Evolutionary conservation across 2,113 vertebrate genomes (phyloP), one percentile per base, ranked within the genome.

Genomic region (Lampris megalopsis): DNA sequence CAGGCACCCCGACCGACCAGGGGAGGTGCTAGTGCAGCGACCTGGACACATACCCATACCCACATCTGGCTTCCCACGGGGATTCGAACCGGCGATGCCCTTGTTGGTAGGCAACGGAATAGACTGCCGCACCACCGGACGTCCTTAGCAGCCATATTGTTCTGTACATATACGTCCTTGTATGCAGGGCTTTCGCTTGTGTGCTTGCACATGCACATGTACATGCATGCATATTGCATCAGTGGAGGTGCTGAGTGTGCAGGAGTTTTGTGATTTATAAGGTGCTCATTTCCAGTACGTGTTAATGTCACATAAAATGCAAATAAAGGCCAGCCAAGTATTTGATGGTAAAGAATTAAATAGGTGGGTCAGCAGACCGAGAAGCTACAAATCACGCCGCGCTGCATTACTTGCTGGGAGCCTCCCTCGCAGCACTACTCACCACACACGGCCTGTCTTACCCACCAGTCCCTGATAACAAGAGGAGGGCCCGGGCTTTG

Each of bases 221-320:
- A 52, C 56, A 60, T 43, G 43, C 73, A 24, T 38, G 41, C 42
- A n/a, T 40, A 54, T 4, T 10, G 41, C 42, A 40, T 80, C 0
- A 24, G 50, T 59, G 58, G 63, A 81, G 79, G 80, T 86, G 88
- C 86, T 81, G 85, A 67, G 71, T 66, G 38, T 75, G 83, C 86
- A 88, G 83, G 45, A 80, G 59, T 69, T 67, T 5, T 41, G 43
- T 84, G 85, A 88, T 89, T 90, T 89, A 90, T 90, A 82, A 78
- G 77, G 52, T 63, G 75, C 68, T 84, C 80, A 88, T 82, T 81
- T 68, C 65, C 69, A 57, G 58, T 65, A 84, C 81, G 77, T 86
- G 90, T 90, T 90, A 88, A 90, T 90, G 89, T 89, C 89, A 88
- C 80, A 89, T 90, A 86, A 88, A 89, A 91, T 91, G 85, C 84